Evolutionary conservation across 1,140 invertebrate genomes (phyloP).

Genomic region (Ooceraea biroi): DNA sequence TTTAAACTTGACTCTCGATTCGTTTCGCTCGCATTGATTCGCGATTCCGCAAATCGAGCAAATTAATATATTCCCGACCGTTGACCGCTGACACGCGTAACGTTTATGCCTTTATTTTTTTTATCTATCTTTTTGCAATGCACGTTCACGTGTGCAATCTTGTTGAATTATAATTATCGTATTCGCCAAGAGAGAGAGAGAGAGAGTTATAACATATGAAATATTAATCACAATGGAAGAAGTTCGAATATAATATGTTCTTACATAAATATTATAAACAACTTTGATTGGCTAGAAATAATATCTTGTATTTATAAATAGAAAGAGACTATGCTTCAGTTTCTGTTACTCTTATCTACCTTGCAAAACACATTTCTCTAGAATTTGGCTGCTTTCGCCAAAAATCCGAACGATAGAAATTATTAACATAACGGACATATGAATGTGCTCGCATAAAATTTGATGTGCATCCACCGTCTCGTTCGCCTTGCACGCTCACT

Average conservation of each 20-base stretch:
- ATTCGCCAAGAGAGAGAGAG: too few species aligned
- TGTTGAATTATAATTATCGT: not conserved
- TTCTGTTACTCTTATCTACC: not conserved
- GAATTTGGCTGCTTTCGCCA: not conserved
- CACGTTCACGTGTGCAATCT: not conserved
- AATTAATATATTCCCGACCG: slow-evolving; percentile 15
- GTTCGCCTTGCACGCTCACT: slow-evolving; percentile 51
- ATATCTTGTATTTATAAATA: too few species aligned
- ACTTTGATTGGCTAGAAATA: not conserved
- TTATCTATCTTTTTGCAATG: not conserved
- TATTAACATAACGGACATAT: slow-evolving; percentile 35
- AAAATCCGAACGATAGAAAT: slow-evolving; percentile 42
- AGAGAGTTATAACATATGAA: too few species aligned
- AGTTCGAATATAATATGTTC: too few species aligned
- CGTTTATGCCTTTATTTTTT: not conserved
- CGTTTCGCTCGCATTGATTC: slow-evolving; percentile 10
- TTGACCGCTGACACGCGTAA: not conserved
- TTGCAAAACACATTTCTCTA: not conserved
- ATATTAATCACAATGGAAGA: too few species aligned
- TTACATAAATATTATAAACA: not conserved
- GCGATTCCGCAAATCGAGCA: not conserved
- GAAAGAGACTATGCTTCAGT: too few species aligned
- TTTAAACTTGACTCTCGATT: not conserved
- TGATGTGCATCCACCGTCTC: slow-evolving; percentile 51
- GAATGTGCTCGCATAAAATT: slow-evolving; percentile 49